Evolutionary conservation across 2,113 vertebrate species (phyloP), one percentile per base, ranked within the genome.

Genomic region (Diphyllodes magnificus): DNA sequence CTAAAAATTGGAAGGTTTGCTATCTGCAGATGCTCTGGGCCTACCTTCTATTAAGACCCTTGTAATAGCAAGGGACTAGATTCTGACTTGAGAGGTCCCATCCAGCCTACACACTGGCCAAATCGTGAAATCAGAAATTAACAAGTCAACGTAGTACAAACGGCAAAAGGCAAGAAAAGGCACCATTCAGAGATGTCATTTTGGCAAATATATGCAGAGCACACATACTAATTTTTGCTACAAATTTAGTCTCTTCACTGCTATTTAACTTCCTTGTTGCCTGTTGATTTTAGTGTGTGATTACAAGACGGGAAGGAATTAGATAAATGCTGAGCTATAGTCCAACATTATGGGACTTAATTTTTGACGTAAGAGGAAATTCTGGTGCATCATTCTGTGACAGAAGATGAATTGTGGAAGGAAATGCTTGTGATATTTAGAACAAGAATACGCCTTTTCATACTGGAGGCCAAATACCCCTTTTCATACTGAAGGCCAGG

Each of bases 221-320:
- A 50, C 25, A 14, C 11, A 4, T 56, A 66, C 6, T 18, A 82
- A 39, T 82, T 87, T 13, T 7, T 42, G 44, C 65, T 85, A 35
- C 35, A 71, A 65, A 71, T 92, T 50, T 76, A 60, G 27, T 76
- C 33, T 79, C 66, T 71, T 90, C 24, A 15, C 11, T 88, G 56
- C 35, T 90, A 19, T 88, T 92, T 85, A 79, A 13, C 31, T 82
- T 93, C 49, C 75, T 68, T 93, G 30, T 90, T 90, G 44, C 51
- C 11, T 82, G 49, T 90, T 85, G 66, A 39, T 79, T 93, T 94
- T 71, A 47, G 30, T 28, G 17, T 30, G 47, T 71, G 56, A 78
- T 91, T 90, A 71, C 28, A 86, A 70, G 57, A 42, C 28, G 15
- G 9, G 45, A 44, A 51, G 44, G 35, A 90, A 76, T 85, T 76